Evolutionary conservation across 2,113 vertebrate genomes (phyloP).

Genomic region (Pica pica): DNA sequence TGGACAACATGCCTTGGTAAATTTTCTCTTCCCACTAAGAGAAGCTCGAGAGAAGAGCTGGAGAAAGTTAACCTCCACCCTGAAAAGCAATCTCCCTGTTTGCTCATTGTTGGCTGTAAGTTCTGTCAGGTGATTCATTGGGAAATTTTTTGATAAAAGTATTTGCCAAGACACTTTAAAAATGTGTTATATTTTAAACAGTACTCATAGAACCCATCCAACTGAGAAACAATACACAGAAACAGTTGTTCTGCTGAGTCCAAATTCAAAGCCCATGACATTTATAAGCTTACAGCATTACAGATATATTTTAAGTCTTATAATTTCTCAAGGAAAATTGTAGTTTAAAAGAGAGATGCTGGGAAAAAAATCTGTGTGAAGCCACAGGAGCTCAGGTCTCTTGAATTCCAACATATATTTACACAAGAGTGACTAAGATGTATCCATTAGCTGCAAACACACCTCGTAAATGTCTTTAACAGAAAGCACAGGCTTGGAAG

Average conservation of each 20-base stretch:
- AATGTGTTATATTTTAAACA: conserved; percentile 15
- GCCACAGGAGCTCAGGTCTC: neutral
- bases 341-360: neutral
- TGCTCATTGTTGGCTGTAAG: neutral
- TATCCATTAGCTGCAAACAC: neutral
- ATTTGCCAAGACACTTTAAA: conserved; percentile 23
- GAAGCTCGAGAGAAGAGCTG: neutral
- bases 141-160: neutral
- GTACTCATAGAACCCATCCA: neutral
- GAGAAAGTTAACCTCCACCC: neutral
- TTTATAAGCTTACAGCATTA: neutral
- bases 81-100: neutral
- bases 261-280: neutral
- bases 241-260: neutral
- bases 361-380: neutral
- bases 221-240: neutral
- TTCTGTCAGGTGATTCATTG: neutral
- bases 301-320: neutral
- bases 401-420: neutral
- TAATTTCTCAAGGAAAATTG: neutral
- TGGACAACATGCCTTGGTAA: neutral
- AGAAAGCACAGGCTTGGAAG: neutral
- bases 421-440: neutral
- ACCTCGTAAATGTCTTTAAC: neutral
- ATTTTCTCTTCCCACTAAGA: neutral